phyloP scores from a whole-genome alignment of 1,140 invertebrate species.

The Manduca sexta region DNA sequence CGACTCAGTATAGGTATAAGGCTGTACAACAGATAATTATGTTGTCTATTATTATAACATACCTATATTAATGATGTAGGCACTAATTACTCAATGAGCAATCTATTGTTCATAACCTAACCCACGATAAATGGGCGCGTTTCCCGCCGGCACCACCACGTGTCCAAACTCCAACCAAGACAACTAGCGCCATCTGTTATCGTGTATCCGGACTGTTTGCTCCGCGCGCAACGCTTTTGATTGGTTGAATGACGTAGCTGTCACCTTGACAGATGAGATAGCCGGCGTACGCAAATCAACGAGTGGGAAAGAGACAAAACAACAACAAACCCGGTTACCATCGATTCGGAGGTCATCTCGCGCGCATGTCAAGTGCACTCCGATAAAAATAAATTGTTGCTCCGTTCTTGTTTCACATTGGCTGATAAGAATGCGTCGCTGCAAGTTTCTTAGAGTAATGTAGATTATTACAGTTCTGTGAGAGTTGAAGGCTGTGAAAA shows the following conservation, averaged over 20 bases:
- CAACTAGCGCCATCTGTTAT: constrained; percentile 51
- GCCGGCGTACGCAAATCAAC: constrained; percentile 3
- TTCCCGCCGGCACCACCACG: too few species aligned
- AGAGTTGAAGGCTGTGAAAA: too few species aligned
- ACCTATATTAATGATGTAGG: too few species aligned
- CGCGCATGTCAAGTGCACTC: constrained; percentile 58
- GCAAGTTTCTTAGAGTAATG: too few species aligned
- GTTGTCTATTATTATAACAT: too few species aligned
- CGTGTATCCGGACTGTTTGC: constrained; percentile 27
- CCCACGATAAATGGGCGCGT: not conserved
- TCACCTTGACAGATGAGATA: constrained; percentile 36
- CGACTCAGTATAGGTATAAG: too few species aligned
- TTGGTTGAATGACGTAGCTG: constrained; percentile 29
- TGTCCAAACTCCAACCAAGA: not conserved
- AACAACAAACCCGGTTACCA: constrained; percentile 58
- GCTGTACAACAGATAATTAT: too few species aligned
- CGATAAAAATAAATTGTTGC: constrained; percentile 28
- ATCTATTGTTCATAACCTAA: not conserved
- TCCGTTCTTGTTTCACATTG: constrained; percentile 1
- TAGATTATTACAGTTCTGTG: too few species aligned
- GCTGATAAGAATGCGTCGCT: too few species aligned
- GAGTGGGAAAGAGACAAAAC: constrained; percentile 41
- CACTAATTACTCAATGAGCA: too few species aligned
- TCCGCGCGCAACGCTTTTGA: constrained; percentile 17
- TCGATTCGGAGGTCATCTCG: constrained; percentile 51